Conservation (phyloP, 1,140 invertebrate species). For the Meloidogyne floridensis region DNA sequence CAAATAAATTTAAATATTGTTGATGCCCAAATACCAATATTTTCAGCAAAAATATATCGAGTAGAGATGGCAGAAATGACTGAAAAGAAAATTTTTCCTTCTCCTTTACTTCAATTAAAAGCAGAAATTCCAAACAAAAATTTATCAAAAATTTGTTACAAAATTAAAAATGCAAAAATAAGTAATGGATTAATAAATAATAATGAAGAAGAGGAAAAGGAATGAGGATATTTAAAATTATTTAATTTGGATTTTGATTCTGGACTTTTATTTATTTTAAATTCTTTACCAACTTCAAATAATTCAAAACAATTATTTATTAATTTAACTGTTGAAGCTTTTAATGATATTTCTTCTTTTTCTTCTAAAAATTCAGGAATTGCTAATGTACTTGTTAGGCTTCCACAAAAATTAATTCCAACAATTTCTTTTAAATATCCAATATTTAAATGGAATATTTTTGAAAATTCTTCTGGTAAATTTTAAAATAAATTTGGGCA, state of each 20-base stretch:
- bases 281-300: not conserved
- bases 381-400: not conserved
- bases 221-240: not conserved
- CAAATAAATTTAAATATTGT: not conserved
- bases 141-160: not conserved
- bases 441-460: constrained; percentile 10
- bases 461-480: not conserved
- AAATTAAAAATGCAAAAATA: not conserved
- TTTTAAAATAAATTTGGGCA: not conserved
- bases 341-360: not conserved
- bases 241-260: constrained; percentile 7
- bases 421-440: constrained; percentile 5
- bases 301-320: not conserved
- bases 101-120: constrained; percentile 3
- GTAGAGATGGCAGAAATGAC: constrained; percentile 2
- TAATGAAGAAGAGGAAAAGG: not conserved
- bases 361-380: not conserved
- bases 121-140: not conserved
- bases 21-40: constrained; percentile 10
- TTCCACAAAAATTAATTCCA: not conserved
- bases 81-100: not conserved
- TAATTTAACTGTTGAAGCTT: constrained; percentile 9
- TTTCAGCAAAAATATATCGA: constrained; percentile 3
- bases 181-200: not conserved
- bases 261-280: not conserved